These are phyloP conservation scores for Aphrocallistes beatrix DNA, from an alignment of 37 sponge, comb jelly and placozoan genomes.

Conservation along the genomic window DNA sequence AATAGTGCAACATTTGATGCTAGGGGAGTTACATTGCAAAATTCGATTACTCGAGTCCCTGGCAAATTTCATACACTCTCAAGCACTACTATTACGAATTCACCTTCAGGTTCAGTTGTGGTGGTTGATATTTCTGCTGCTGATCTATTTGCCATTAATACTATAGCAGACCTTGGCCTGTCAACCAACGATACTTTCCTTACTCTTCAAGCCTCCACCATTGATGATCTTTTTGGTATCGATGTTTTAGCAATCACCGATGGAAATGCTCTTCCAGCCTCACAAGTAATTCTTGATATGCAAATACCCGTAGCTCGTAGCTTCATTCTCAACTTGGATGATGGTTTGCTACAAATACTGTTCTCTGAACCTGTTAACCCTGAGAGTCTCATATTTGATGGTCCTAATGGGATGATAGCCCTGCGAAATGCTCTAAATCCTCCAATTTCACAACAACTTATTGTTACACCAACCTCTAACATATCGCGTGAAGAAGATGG, in stretches of 20 bases:
- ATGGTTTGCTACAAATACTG: background rate
- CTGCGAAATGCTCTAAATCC: background rate
- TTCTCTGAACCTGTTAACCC: slow-evolving; percentile 7
- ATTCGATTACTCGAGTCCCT: background rate
- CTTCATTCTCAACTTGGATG: background rate
- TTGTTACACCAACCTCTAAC: background rate
- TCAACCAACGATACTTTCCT: slow-evolving; percentile 40
- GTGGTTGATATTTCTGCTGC: background rate
- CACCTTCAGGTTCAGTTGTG: background rate
- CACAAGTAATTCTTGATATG: slow-evolving; percentile 15
- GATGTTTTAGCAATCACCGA: slow-evolving; percentile 27
- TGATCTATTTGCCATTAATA: background rate
- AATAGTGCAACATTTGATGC: slow-evolving; percentile 35
- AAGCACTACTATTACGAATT: background rate
- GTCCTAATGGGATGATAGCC: background rate
- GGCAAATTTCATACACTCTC: background rate
- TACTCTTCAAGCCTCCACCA: slow-evolving; percentile 33
- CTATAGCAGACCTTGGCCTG: background rate
- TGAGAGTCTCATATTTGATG: background rate
- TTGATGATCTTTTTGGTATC: slow-evolving; percentile 53
- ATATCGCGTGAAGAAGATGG: background rate
- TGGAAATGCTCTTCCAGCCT: slow-evolving; percentile 47
- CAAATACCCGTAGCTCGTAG: background rate
- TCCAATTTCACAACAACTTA: background rate
- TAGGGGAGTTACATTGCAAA: slow-evolving; percentile 44